Evolutionary conservation across 2,888 invertebrate genomes (phyloP), one percentile per base, ranked within the genome.

Genomic region (Thera britannica): DNA sequence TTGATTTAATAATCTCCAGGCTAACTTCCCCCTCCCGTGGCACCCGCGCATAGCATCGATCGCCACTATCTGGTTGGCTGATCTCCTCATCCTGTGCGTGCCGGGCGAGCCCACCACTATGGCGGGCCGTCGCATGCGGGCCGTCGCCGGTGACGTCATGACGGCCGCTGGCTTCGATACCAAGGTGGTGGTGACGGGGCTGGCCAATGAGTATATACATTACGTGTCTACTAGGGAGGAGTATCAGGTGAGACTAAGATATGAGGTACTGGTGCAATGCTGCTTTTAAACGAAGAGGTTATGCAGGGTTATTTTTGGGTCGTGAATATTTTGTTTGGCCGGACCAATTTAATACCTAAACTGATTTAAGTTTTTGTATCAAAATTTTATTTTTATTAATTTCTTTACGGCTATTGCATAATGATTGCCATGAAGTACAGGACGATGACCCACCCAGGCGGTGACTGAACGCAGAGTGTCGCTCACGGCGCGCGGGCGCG

Each of bases 41-140:
- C 97, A 97, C 78, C 97, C 98, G 0, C 92, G 92, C 64, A 94
- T 96, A 35, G 95, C 97, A 2, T 96, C 97, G 0, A 95, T 96
- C 0, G 96, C 97, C 75, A 83, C 98, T 2, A 91, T 96, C 1
- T 87, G 95, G 83, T 88, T 98, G 8, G 98, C 97, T 0, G 95
- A 95, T 69, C 89, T 97, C 36, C 95, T 95, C 1, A 87, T 97
- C 38, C 94, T 95, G n/a, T 96, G 96, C 0, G 96, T 97, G 0
- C 97, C 98, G 0, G 98, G 97, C 0, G 98, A 98, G 88, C 96
- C 98, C 79, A 97, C 97, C 62, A 98, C 98, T 0, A 98, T 98
- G 98, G 94, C 97, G 0, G 98, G 98, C 0, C 92, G 98, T 61
- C 91, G 97, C 59, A 96, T 88, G 88, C 95, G 76, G 84, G 80